Percentiles rank a stretch among this genome's conserved stretches.
Evolutionary conservation across 2,888 invertebrate genomes (phyloP).

Genomic region (Esperia sulphurella): DNA sequence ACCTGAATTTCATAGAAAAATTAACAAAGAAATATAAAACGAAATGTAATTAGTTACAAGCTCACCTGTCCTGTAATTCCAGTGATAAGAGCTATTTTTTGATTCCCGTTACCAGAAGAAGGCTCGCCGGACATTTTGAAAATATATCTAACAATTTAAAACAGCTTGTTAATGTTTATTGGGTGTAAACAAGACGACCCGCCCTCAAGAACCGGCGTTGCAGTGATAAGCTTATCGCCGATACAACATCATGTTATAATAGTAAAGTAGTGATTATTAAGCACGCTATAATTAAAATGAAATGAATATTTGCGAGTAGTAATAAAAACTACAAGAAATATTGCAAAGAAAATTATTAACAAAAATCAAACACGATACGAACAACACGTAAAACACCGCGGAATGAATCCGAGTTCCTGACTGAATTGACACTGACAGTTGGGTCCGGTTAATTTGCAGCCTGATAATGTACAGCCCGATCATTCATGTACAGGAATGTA

Average conservation of each 20-base stretch:
- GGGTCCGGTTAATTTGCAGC: too few species aligned
- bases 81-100: constrained; percentile 93
- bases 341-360: too few species aligned
- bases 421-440: too few species aligned
- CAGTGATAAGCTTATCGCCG: constrained; percentile 35
- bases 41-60: constrained; percentile 7
- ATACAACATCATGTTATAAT: not conserved
- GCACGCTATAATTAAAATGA: not conserved
- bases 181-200: constrained; percentile 16
- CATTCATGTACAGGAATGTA: too few species aligned
- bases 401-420: too few species aligned
- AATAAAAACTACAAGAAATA: too few species aligned
- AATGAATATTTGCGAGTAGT: not conserved
- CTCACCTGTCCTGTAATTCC: constrained; percentile 98
- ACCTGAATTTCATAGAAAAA: not conserved
- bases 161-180: not conserved
- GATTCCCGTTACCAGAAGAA: constrained; percentile 32
- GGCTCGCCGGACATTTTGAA: constrained; percentile 60
- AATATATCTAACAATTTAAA: not conserved
- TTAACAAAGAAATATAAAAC: not conserved
- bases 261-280: not conserved
- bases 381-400: too few species aligned
- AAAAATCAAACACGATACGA: too few species aligned
- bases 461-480: too few species aligned
- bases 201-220: constrained; percentile 25